Evolutionary conservation across 1,140 invertebrate genomes (phyloP), one percentile per base, ranked within the genome.

Genomic region (Nasonia giraulti): DNA sequence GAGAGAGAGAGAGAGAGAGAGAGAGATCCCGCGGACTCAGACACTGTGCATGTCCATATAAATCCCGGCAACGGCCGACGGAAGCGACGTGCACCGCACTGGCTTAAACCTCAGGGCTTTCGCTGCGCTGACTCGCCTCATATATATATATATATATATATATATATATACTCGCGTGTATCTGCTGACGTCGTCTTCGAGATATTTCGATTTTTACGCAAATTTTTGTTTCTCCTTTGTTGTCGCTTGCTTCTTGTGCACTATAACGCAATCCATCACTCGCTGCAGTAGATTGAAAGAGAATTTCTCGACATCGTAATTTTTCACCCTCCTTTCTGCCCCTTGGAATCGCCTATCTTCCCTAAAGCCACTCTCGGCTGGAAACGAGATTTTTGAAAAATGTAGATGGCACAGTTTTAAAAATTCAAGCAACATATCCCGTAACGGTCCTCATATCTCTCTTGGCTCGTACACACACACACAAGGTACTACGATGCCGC

Each of bases 1-100:
- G 33, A 37, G 33, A 37, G 33, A 37, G 40, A 11, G 40, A 44
- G 40, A 44, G 40, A 40, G 33, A 37, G 33, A 37, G 33, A 37
- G 40, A 11, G 40, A 44, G 40, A 44, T 44, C 40, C n/a, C 69
- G 86, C 82, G 76, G 78, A 74, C 55, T 44, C 55, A 62, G 55
- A 62, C 55, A 20, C 17, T 62, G 14, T 17, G 20, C 55, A 71
- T 80, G 74, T 78, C 84, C 83, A 87, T 86, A 87, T 88, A 88
- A 88, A 88, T 88, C 86, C 86, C 77, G 40, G 12, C 33, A 11
- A n/a, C 69, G 69, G 69, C 27, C 55, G 55, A 62, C 55, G 20
- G 55, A 62, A 62, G 55, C 20, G 17, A n/a, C 55, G 55, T n/a
- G 55, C n/a, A 62, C 20, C 55, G 17, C 55, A 62, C 55, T 62